Percentiles rank a stretch among this genome's conserved stretches.
phyloP scores from a whole-genome alignment of 2,888 invertebrate species.

The Reticulitermes lucifugus region DNA sequence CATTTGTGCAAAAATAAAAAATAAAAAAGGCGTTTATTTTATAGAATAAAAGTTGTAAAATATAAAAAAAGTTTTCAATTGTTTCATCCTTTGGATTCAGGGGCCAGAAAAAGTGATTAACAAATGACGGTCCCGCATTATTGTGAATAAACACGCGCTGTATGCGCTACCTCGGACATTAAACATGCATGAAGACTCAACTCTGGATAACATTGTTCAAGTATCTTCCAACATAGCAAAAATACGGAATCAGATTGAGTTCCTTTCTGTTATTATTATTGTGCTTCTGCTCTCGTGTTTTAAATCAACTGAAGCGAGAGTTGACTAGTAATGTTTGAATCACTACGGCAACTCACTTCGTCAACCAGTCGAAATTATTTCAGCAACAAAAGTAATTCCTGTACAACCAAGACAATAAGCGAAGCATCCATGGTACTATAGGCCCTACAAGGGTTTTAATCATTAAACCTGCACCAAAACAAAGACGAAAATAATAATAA shows the following conservation, averaged over 20 bases:
- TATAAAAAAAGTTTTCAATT: neutral
- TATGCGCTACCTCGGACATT: neutral
- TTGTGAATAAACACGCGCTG: neutral
- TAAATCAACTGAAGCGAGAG: neutral
- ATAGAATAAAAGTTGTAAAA: neutral
- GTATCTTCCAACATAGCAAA: neutral
- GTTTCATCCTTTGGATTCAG: neutral
- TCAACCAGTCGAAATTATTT: too few relatives aligned
- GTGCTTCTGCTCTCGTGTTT: neutral
- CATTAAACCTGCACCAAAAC: too few relatives aligned
- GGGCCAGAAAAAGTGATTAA: slow-evolving; percentile 4
- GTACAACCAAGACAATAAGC: too few relatives aligned
- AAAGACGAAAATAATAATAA: too few relatives aligned
- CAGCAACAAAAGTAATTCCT: too few relatives aligned
- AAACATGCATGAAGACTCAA: neutral
- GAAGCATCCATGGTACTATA: too few relatives aligned
- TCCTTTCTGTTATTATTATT: neutral
- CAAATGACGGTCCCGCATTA: neutral
- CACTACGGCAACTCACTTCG: too few relatives aligned
- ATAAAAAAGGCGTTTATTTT: neutral
- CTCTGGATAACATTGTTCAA: neutral
- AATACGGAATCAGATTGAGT: neutral
- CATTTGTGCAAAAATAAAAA: neutral
- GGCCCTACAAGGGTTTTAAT: too few relatives aligned
- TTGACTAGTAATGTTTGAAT: neutral